These are phyloP conservation scores for Brachyptera putata DNA, from an alignment of 2,888 invertebrate species.

Conservation along the genomic window DNA sequence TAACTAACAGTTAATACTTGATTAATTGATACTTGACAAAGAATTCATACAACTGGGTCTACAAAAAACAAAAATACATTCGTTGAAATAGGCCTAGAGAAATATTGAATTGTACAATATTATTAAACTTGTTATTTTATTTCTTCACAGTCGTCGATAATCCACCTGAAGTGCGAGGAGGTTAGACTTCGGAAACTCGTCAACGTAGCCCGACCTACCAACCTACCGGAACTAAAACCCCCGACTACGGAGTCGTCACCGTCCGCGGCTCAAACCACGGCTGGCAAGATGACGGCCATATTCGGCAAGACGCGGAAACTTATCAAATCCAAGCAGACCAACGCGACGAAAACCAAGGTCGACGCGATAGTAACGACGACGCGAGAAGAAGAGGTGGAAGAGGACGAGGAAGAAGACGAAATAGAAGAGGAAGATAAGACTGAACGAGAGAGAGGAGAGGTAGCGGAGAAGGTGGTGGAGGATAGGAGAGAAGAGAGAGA, in stretches of 20 bases:
- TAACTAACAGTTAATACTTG: too few relatives aligned
- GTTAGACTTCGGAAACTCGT: constrained; percentile 63
- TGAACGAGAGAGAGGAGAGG: constrained; percentile 17
- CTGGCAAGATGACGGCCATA: constrained; percentile 32
- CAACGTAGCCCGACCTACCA: constrained; percentile 67
- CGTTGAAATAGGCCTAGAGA: too few relatives aligned
- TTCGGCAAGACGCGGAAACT: neutral
- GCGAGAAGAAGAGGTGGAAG: constrained; percentile 32
- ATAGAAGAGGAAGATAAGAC: constrained; percentile 8
- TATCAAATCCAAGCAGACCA: neutral
- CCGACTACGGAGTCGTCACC: constrained; percentile 34
- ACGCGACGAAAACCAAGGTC: neutral
- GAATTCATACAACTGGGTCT: too few relatives aligned
- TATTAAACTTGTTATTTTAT: too few relatives aligned
- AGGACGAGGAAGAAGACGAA: constrained; percentile 18
- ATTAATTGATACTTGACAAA: too few relatives aligned
- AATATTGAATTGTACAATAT: too few relatives aligned
- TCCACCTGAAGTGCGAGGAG: constrained; percentile 65
- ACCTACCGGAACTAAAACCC: constrained; percentile 51
- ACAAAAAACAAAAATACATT: too few relatives aligned
- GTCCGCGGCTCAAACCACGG: constrained; percentile 35
- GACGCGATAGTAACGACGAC: neutral
- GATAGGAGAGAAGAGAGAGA: constrained; percentile 30
- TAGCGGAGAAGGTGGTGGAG: constrained; percentile 13
- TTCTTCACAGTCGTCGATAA: constrained; percentile 59